Base-by-base conservation (phyloP, 2,797 vertebrate species). In the Urophycis tenuis region DNA sequence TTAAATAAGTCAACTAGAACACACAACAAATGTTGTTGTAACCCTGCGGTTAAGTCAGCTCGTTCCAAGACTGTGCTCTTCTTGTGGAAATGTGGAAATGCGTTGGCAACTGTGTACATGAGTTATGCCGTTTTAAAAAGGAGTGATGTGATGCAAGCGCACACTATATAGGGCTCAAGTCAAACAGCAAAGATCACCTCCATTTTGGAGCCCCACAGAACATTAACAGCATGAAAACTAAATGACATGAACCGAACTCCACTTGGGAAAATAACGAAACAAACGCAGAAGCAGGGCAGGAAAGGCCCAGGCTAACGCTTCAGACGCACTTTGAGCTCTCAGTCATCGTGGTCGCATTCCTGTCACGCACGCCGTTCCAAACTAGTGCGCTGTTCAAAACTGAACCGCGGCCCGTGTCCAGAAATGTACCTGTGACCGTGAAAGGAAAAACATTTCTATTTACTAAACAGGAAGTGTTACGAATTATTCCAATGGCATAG, bases 361-460 rank as follows among this genome's bases (percentile, higher is more conserved):
- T 31, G 69, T 71, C 69, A 71, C 69, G 17, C 69, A 71, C 32
- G 69, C 17, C 33, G 69, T 71, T 71, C 69, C 30, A 33, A 71
- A 33, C 30, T 71, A 71, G 69, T 71, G 14, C 32, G 30, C 31
- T 29, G 9, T 67, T 67, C 60, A 67, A 32, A 71, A 71, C 17
- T 71, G 17, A 71, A 33, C 29, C 30, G 33, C 29, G 60, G 3
- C 60, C 25, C 60, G 29, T 29, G n/a, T 29, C 4, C 60, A 71
- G 19, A 71, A 17, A 33, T 33, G 29, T 71, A 31, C 69, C 69
- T 31, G 30, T 33, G 30, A 71, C 69, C 30, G 15, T 70, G 32
- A 71, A 14, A 71, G 60, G n/a, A 67, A 60, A 60, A 25, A 29
- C 60, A 29, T 29, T 67, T 67, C 29, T 25, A 60, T 60, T 25